A percentile compares a stretch with the other conserved stretches of the same genome.
Evolutionary conservation across 30 jellyfish, hydroid and myxozoan genomes (phyloP).

Genomic region (Turritopsis dohrnii): DNA sequence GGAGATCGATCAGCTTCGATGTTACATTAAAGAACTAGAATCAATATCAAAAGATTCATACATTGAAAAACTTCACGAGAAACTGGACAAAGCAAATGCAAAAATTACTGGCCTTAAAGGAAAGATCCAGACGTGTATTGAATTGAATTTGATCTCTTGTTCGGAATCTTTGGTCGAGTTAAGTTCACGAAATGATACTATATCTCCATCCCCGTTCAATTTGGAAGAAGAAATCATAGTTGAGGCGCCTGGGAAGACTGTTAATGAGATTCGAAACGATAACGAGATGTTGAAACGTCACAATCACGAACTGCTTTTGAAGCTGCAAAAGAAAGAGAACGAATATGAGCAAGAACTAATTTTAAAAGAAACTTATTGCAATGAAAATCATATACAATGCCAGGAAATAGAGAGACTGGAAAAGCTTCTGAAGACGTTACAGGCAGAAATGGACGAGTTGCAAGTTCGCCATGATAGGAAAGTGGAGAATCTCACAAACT

Average conservation of each 20-base stretch:
- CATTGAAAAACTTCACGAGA: neutral
- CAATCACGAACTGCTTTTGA: neutral
- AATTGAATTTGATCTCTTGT: neutral
- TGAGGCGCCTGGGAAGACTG: conserved; percentile 19
- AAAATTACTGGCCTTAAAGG: neutral
- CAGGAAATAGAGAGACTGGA: neutral
- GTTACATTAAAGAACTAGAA: neutral
- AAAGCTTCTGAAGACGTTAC: neutral
- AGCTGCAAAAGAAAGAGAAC: neutral
- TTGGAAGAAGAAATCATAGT: neutral
- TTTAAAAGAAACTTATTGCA: neutral
- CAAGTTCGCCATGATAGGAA: neutral
- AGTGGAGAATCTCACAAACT: neutral
- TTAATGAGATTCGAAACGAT: conserved; percentile 7
- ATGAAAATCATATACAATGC: neutral
- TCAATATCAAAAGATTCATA: neutral
- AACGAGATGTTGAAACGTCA: neutral
- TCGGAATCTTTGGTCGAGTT: conserved; percentile 6
- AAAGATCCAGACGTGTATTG: conserved; percentile 8
- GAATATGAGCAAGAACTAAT: neutral
- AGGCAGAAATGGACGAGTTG: neutral
- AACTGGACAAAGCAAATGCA: neutral
- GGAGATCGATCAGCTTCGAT: neutral
- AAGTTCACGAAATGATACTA: neutral
- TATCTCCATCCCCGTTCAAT: neutral